These are phyloP conservation scores for Anisognathus igniventris DNA, from an alignment of 2,797 vertebrate genomes.

Conservation along the genomic window DNA sequence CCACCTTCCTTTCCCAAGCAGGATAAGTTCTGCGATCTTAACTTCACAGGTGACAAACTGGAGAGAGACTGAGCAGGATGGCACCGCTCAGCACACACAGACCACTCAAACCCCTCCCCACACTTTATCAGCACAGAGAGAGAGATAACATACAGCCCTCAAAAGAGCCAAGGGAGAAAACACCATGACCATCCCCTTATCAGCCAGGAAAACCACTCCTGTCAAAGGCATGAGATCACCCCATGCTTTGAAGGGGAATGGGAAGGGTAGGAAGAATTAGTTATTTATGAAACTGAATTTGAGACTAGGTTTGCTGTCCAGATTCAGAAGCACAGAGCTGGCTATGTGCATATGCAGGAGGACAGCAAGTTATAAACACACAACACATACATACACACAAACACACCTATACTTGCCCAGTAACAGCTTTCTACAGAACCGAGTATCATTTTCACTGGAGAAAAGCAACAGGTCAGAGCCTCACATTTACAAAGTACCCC, in stretches of 20 bases:
- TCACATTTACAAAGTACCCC: background rate
- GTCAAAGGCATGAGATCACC: background rate
- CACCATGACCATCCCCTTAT: background rate
- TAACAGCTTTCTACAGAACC: background rate
- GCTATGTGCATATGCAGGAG: background rate
- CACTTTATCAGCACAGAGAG: background rate
- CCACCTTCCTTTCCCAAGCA: background rate
- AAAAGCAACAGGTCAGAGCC: background rate
- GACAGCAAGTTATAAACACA: background rate
- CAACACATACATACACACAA: background rate
- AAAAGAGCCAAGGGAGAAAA: background rate
- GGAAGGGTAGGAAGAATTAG: background rate
- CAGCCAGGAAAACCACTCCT: background rate
- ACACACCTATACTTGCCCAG: background rate
- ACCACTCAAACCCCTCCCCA: background rate
- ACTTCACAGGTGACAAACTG: rapidly evolving
- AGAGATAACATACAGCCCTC: background rate
- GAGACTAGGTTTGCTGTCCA: background rate
- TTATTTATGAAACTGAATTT: background rate
- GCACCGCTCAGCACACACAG: rapidly evolving
- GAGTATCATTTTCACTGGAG: background rate
- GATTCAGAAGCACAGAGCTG: background rate
- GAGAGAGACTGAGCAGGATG: background rate
- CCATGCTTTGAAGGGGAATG: background rate
- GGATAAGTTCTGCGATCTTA: background rate